Percentiles rank a stretch among this genome's conserved stretches.
Conservation (phyloP, 2,113 vertebrate genomes). For the Phodopus roborovskii region DNA sequence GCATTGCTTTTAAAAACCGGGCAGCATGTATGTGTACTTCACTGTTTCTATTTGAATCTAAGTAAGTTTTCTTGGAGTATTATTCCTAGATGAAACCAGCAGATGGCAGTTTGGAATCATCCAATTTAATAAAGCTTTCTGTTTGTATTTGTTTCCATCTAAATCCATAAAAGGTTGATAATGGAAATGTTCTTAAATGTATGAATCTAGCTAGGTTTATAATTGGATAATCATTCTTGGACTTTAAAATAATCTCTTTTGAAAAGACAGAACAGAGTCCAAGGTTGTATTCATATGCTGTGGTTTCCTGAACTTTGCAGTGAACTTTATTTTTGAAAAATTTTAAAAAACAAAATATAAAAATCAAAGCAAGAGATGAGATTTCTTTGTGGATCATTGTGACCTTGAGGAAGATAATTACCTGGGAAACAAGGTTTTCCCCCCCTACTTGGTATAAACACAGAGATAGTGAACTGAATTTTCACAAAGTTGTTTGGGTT, state of each 20-base stretch:
- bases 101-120: conserved; percentile 63
- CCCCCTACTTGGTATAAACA: neutral
- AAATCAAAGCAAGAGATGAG: conserved; percentile 13
- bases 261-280: neutral
- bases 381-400: conserved; percentile 16
- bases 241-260: conserved; percentile 53
- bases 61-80: neutral
- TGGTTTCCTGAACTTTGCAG: neutral
- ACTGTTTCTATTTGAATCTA: neutral
- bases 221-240: conserved; percentile 4
- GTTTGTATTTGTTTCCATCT: conserved; percentile 8
- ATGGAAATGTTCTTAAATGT: conserved; percentile 24
- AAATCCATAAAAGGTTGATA: neutral
- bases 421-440: neutral
- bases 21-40: neutral
- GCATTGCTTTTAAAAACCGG: neutral
- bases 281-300: neutral
- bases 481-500: neutral
- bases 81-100: conserved; percentile 49
- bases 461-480: neutral
- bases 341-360: conserved; percentile 30
- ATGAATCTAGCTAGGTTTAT: neutral
- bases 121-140: conserved; percentile 16
- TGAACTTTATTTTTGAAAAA: conserved; percentile 52
- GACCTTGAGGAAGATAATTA: conserved; percentile 30